Conservation (phyloP, 2,113 vertebrate species). For the Antechinus stuartii region DNA sequence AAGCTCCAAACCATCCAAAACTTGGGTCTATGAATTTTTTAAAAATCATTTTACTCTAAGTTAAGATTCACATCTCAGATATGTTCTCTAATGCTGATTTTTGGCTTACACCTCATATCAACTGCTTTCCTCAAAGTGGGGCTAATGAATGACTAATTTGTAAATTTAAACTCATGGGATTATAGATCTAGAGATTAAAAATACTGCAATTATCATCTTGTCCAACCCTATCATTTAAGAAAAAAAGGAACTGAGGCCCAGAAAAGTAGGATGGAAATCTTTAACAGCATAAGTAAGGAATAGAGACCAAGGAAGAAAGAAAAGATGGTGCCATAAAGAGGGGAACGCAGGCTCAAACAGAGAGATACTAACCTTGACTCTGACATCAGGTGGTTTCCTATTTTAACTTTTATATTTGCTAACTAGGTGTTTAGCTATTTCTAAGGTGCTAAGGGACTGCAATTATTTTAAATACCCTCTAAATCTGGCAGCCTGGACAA, state of each 20-base stretch:
- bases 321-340: background rate
- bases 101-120: background rate
- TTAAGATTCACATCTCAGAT: background rate
- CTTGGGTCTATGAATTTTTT: background rate
- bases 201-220: background rate
- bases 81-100: background rate
- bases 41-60: background rate
- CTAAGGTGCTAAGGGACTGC: background rate
- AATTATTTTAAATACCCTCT: background rate
- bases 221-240: background rate
- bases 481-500: background rate
- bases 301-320: background rate
- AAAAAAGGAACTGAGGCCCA: background rate
- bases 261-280: background rate
- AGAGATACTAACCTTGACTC: background rate
- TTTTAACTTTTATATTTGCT: background rate
- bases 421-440: background rate
- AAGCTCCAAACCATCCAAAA: background rate
- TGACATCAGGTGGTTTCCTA: background rate
- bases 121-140: background rate
- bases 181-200: background rate
- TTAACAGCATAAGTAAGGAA: background rate
- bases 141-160: background rate
- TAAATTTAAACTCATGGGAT: background rate
- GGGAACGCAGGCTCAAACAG: background rate